Percentiles rank a stretch among this genome's conserved stretches.
These are phyloP conservation scores for Hemicrepidius hirtus DNA, from an alignment of 2,888 invertebrate species.

Conservation along the genomic window DNA sequence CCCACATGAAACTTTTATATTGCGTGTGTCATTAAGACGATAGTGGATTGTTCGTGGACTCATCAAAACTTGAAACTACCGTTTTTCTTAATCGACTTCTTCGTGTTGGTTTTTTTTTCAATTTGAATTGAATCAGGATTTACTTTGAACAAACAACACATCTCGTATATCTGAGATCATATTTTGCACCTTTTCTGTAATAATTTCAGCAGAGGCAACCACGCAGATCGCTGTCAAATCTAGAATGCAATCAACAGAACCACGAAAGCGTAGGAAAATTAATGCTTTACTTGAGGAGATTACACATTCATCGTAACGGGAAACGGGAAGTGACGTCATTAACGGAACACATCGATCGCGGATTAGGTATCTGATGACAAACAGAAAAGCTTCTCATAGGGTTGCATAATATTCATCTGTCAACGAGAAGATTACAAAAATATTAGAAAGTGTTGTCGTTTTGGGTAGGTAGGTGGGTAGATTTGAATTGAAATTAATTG, in stretches of 20 bases:
- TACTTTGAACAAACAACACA: no score
- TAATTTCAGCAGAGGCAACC: slow-evolving; percentile 24
- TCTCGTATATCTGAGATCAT: slow-evolving; percentile 18
- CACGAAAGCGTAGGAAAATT: slow-evolving; percentile 63
- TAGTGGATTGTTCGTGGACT: slow-evolving; percentile 2
- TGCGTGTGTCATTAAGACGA: slow-evolving; percentile 35
- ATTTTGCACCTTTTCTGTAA: slow-evolving; percentile 34
- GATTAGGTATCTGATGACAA: slow-evolving; percentile 58
- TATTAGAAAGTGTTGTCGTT: neutral
- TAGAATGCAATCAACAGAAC: slow-evolving; percentile 62
- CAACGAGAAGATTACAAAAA: neutral
- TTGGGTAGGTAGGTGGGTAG: neutral
- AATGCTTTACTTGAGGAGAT: slow-evolving; percentile 61
- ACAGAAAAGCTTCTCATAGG: slow-evolving; percentile 37
- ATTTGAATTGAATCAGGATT: no score
- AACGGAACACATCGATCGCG: slow-evolving; percentile 56
- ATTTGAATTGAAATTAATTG: slow-evolving; percentile 9
- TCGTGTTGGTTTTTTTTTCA: no score
- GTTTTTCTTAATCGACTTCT: no score
- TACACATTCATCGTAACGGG: slow-evolving; percentile 59
- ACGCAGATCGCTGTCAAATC: slow-evolving; percentile 38
- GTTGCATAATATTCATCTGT: slow-evolving; percentile 9
- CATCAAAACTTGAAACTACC: neutral
- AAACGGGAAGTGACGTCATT: slow-evolving; percentile 57
- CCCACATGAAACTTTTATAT: slow-evolving; percentile 33